These are phyloP conservation scores for Larimichthys polyactis DNA, from an alignment of 2,113 vertebrate species.

Conservation along the genomic window DNA sequence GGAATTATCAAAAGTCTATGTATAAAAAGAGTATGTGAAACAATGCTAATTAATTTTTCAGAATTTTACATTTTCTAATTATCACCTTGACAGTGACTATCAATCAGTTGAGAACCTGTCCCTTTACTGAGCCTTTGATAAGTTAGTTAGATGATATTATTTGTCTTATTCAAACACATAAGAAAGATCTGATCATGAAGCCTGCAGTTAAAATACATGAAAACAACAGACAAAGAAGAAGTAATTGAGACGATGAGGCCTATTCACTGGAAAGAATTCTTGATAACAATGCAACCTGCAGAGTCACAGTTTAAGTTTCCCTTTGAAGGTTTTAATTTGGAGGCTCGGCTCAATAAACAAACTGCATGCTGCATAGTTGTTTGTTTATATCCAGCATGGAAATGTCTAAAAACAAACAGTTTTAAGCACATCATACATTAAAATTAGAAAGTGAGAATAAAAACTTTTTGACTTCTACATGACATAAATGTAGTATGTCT, in stretches of 20 bases:
- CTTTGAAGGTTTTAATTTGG: constrained; percentile 10
- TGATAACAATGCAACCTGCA: not conserved
- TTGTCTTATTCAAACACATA: not conserved
- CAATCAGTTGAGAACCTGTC: not conserved
- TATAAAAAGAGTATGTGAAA: not conserved
- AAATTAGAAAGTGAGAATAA: not conserved
- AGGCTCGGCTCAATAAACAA: constrained; percentile 14
- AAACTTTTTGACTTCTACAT: not conserved
- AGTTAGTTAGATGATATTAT: not conserved
- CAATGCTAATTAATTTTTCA: not conserved
- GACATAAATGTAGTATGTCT: not conserved
- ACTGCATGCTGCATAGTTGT: not conserved
- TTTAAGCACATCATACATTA: not conserved
- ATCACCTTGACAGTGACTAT: not conserved
- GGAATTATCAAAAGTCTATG: not conserved
- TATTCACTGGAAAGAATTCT: not conserved
- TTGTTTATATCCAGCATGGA: not conserved
- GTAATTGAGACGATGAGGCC: not conserved
- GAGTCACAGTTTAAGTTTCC: constrained; percentile 17
- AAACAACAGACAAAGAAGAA: not conserved
- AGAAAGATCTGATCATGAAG: not conserved
- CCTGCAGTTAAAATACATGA: not conserved
- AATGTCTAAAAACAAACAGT: not conserved
- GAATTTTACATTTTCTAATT: too few species aligned
- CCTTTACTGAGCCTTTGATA: not conserved